Conservation (phyloP, 1,140 invertebrate species). For the Neodiprion virginianus region DNA sequence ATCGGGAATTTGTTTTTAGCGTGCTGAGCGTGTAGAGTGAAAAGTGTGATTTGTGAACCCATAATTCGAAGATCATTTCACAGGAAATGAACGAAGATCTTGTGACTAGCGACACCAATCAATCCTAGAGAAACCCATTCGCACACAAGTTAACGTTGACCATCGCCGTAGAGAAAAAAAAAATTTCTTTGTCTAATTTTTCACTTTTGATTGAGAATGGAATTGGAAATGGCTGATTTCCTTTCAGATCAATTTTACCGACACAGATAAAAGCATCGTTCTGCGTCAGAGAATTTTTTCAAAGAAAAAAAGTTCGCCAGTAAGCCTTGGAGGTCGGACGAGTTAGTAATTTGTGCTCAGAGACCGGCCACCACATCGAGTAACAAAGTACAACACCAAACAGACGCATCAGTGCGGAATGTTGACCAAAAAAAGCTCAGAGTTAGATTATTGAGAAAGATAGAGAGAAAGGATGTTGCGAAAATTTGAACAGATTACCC, state of each 20-base stretch:
- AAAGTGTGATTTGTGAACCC: background rate
- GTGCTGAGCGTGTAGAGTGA: background rate
- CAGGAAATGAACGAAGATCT: background rate
- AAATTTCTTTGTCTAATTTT: background rate
- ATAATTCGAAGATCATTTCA: background rate
- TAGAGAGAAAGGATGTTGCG: slow-evolving; percentile 21
- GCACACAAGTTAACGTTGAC: too few relatives aligned
- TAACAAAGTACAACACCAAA: slow-evolving; percentile 8
- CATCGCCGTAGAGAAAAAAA: background rate
- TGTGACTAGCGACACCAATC: too few relatives aligned
- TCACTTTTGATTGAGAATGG: background rate
- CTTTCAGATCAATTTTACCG: too few relatives aligned
- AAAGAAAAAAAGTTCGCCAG: too few relatives aligned
- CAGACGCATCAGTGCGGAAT: slow-evolving; percentile 5
- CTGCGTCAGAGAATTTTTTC: too few relatives aligned
- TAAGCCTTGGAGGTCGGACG: too few relatives aligned
- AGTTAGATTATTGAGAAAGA: slow-evolving; percentile 28
- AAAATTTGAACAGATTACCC: too few relatives aligned
- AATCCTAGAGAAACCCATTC: too few relatives aligned
- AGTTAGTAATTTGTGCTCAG: slow-evolving; percentile 5
- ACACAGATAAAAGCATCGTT: too few relatives aligned
- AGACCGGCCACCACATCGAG: slow-evolving; percentile 4
- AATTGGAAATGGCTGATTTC: too few relatives aligned
- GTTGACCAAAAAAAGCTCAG: slow-evolving; percentile 10
- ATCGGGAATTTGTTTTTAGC: background rate